phyloP scores from a whole-genome alignment of 2,888 invertebrate genomes.

The Noctua janthe region DNA sequence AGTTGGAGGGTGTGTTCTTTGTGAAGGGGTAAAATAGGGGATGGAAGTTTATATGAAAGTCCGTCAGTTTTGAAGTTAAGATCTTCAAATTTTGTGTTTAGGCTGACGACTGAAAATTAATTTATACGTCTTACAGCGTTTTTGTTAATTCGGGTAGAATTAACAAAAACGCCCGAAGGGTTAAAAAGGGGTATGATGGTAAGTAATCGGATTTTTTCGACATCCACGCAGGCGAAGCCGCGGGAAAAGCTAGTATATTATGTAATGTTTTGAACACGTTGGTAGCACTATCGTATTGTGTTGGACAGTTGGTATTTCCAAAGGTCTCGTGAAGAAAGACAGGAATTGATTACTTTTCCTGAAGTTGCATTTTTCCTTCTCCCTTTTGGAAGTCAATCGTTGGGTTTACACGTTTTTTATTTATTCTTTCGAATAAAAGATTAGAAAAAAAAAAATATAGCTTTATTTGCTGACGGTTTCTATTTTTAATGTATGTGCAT shows the following conservation, averaged over 20 bases:
- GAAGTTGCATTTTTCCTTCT: constrained; percentile 12
- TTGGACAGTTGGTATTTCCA: constrained; percentile 16
- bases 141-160: no score
- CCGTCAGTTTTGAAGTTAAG: no score
- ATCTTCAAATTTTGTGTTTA: no score
- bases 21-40: no score
- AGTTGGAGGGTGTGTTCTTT: no score
- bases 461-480: neutral
- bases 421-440: neutral
- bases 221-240: no score
- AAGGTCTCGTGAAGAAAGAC: constrained; percentile 27
- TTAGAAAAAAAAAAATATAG: neutral
- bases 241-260: neutral
- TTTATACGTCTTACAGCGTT: no score
- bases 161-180: no score
- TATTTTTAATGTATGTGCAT: neutral
- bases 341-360: constrained; percentile 25
- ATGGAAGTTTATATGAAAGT: no score
- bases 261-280: constrained; percentile 2
- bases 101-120: no score
- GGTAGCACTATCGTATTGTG: neutral
- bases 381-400: constrained; percentile 1
- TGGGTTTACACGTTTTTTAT: neutral
- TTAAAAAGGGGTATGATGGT: no score
- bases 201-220: no score